Conservation (phyloP, 2,113 vertebrate genomes). For the Suricata suricatta region DNA sequence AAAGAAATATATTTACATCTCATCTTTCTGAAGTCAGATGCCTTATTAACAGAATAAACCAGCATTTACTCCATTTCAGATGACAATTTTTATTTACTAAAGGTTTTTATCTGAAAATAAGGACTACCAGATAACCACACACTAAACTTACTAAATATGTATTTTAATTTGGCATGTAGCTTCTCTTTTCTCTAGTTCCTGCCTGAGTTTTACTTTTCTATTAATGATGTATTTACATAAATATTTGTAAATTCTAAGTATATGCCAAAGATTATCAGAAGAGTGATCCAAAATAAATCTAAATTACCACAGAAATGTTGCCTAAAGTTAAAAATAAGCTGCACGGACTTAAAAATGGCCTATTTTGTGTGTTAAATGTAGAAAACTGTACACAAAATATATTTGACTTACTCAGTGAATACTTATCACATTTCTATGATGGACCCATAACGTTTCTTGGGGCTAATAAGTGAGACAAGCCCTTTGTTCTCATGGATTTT, state of each 20-base stretch:
- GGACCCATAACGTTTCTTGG: neutral
- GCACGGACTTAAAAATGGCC: neutral
- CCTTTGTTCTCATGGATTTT: neutral
- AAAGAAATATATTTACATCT: conserved; percentile 26
- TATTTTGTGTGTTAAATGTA: neutral
- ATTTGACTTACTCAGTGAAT: neutral
- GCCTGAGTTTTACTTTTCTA: neutral
- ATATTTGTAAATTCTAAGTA: neutral
- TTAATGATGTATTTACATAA: neutral
- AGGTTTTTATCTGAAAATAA: conserved; percentile 28
- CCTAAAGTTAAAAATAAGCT: neutral
- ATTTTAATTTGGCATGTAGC: neutral
- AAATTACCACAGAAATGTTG: neutral
- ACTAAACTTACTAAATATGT: neutral
- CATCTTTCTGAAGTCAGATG: neutral
- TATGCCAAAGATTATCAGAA: neutral
- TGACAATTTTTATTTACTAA: conserved; percentile 19
- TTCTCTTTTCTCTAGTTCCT: neutral
- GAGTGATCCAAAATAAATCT: neutral
- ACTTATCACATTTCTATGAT: neutral
- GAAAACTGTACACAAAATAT: neutral
- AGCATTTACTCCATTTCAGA: neutral
- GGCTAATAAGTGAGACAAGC: neutral
- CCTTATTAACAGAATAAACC: neutral
- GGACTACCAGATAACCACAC: neutral